phyloP scores from a whole-genome alignment of 2,113 vertebrate genomes.

The Calyptommatus sinebrachiatus region DNA sequence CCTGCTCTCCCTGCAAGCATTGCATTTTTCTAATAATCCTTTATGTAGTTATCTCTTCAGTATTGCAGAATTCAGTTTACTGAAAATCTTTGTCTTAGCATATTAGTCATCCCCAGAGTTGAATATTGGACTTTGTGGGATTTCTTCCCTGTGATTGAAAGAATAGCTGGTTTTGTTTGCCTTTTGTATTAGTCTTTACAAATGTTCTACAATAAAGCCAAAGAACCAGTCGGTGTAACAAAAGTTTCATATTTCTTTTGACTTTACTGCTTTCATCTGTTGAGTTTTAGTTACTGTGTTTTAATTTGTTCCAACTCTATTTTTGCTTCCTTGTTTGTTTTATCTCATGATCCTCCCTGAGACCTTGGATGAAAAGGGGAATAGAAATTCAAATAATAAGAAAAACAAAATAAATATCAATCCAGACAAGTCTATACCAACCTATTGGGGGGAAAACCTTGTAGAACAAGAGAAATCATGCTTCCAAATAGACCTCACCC shows the following conservation, averaged over 20 bases:
- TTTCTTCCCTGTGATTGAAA: conserved; percentile 29
- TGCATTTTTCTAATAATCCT: background rate
- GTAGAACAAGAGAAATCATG: no score
- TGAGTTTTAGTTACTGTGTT: no score
- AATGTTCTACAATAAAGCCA: conserved; percentile 19
- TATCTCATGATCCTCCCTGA: no score
- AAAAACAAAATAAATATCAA: no score
- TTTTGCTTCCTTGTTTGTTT: no score
- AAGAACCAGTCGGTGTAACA: conserved; percentile 31
- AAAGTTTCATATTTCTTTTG: background rate
- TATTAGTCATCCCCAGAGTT: background rate
- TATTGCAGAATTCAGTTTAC: conserved; percentile 30
- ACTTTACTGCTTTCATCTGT: no score
- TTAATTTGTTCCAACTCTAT: no score
- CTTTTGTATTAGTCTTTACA: conserved; percentile 21
- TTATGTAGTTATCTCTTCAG: background rate
- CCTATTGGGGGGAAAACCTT: no score
- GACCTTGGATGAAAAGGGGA: no score
- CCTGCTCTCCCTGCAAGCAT: background rate
- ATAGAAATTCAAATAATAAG: no score
- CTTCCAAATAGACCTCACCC: no score
- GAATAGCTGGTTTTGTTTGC: conserved; percentile 38
- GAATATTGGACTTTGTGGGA: conserved; percentile 26
- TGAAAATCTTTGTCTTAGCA: conserved; percentile 15
- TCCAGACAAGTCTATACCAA: no score